Conservation (phyloP, 2,888 invertebrate species). For the Epirrita christyi region DNA sequence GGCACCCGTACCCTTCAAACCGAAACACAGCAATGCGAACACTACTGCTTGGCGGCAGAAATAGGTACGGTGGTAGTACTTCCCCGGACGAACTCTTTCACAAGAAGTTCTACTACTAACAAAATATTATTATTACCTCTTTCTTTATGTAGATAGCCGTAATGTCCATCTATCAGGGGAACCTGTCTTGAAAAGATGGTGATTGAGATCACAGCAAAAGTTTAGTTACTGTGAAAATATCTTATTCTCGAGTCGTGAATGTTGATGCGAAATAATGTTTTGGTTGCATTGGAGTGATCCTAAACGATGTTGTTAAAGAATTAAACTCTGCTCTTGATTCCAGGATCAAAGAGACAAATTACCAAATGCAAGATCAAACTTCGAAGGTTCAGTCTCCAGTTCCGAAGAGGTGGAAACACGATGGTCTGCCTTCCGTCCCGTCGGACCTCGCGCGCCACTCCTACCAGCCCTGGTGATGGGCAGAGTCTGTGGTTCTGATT, state of each 20-base stretch:
- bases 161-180: no score
- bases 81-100: no score
- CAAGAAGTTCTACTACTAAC: no score
- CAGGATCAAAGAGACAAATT: conserved; percentile 69
- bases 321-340: conserved; percentile 1
- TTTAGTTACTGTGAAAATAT: no score
- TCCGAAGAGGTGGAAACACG: conserved; percentile 66
- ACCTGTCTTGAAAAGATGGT: no score
- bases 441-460: conserved; percentile 75
- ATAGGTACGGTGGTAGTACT: no score
- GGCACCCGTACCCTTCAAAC: no score
- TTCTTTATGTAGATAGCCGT: no score
- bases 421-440: conserved; percentile 80
- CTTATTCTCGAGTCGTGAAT: neutral
- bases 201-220: no score
- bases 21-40: no score
- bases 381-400: conserved; percentile 69
- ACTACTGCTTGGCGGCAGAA: no score
- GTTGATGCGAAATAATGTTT: neutral
- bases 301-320: neutral
- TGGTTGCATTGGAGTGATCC: neutral
- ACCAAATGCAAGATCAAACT: conserved; percentile 50
- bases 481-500: conserved; percentile 80
- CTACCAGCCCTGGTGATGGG: conserved; percentile 79
- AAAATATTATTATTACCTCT: no score